Base-by-base conservation (phyloP, 2,113 vertebrate genomes). In the Gila orcuttii region DNA sequence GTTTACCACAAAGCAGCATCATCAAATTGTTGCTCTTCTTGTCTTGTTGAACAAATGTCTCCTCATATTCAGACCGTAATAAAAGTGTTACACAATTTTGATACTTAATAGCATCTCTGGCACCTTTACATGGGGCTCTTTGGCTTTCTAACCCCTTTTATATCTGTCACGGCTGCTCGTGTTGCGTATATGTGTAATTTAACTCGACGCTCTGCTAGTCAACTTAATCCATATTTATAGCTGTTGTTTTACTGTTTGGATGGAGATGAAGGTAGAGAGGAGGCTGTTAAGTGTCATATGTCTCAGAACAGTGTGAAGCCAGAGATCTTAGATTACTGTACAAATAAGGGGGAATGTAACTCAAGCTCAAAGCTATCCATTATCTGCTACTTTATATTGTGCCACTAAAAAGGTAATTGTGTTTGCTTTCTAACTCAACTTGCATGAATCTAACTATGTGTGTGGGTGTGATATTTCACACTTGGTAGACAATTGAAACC, bases 381-480 rank as follows among this genome's bases (percentile, higher is more conserved):
- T 84, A 69, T 71, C 52, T 59, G 45, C 31, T 59, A 9, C 39
- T 62, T 62, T 17, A 52, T 83, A 64, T 52, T 42, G 19, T 77
- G 25, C 36, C 55, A 85, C 75, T 82, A 39, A 78, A 86, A 57
- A 33, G 68, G 73, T 52, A 28, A 64, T 39, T 73, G 57, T 60
- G 50, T 64, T 86, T 69, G 69, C 25, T 66, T 83, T 83, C 55
- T 77, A 39, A 59, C 79, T 79, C 47, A 3, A 71, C 66, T 76
- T 87, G 86, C 86, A 80, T 80, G 82, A 79, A 71, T 73, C 57
- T 84, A 80, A 84, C 82, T 69, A 31, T 36, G 82, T 42, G 25
- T 74, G 76, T 52, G 42, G 86, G 82, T 80, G 31, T 86, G 79
- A 86, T 83, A 83, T 86, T 79, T 87, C 82, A 84, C 68, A 80